phyloP scores from a whole-genome alignment of 2,113 vertebrate genomes.

The Theristicus caerulescens region DNA sequence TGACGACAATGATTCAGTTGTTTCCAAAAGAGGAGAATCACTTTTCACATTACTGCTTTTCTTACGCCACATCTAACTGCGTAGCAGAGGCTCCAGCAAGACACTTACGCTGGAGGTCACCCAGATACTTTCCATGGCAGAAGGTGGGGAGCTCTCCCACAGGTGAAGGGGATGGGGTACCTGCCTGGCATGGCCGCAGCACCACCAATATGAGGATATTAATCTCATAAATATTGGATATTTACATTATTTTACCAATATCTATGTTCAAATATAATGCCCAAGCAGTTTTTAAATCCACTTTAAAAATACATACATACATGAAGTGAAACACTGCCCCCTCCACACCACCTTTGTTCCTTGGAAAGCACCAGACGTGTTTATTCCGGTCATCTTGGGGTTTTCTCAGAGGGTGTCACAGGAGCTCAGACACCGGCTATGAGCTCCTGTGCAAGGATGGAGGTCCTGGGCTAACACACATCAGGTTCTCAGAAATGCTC shows the following conservation, averaged over 20 bases:
- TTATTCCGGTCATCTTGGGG: not conserved
- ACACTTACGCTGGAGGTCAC: not conserved
- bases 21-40: not conserved
- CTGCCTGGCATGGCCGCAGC: not conserved
- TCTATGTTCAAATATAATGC: not conserved
- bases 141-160: not conserved
- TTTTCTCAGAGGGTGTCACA: not conserved
- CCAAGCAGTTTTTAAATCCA: not conserved
- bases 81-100: not conserved
- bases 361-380: not conserved
- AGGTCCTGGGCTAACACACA: rapidly evolving
- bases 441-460: not conserved
- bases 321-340: rapidly evolving
- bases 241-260: not conserved
- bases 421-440: not conserved
- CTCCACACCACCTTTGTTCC: not conserved
- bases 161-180: not conserved
- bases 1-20: not conserved
- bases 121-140: not conserved
- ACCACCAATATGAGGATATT: not conserved
- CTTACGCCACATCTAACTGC: not conserved
- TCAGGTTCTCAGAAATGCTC: not conserved
- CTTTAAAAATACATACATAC: not conserved
- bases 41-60: not conserved
- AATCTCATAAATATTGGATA: not conserved